Percentiles rank a stretch among this genome's conserved stretches.
These are phyloP conservation scores for Clunio marinus DNA, from an alignment of 2,888 invertebrate species.

Conservation along the genomic window DNA sequence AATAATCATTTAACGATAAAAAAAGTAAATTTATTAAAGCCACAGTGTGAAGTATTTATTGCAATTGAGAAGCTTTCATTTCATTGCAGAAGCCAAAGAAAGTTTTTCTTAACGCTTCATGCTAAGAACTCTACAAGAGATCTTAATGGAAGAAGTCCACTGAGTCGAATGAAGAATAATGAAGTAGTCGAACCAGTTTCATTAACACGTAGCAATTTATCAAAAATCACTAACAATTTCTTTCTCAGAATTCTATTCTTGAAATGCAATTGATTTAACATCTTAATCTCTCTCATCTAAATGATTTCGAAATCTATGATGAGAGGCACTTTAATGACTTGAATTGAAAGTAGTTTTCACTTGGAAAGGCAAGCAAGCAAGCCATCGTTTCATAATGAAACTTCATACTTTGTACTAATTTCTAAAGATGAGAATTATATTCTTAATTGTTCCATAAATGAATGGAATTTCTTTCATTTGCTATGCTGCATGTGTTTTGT, in stretches of 20 bases:
- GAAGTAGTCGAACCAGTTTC: too few relatives aligned
- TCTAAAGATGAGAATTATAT: conserved; percentile 1
- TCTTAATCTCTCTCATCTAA: conserved; percentile 1
- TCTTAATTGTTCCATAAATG: conserved; percentile 4
- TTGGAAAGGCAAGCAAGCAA: too few relatives aligned
- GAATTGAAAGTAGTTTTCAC: too few relatives aligned
- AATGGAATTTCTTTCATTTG: not conserved
- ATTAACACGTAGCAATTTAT: conserved; percentile 9
- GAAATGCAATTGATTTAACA: not conserved
- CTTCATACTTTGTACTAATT: conserved; percentile 10
- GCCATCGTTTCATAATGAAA: too few relatives aligned
- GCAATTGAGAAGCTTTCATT: not conserved
- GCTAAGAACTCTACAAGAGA: not conserved
- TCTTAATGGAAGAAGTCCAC: not conserved
- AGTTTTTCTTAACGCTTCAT: not conserved
- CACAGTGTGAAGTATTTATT: conserved; percentile 25
- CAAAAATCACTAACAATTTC: not conserved
- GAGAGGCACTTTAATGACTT: conserved; percentile 8
- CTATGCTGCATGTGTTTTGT: not conserved
- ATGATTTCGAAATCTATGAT: not conserved
- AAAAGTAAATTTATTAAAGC: not conserved
- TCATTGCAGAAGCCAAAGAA: conserved; percentile 6
- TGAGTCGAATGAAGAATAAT: not conserved
- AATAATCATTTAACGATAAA: not conserved
- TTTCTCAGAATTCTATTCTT: not conserved